Percentiles rank a stretch among this genome's conserved stretches.
Evolutionary conservation across 2,797 vertebrate genomes (phyloP).

Genomic region (Ambastaia sidthimunki): DNA sequence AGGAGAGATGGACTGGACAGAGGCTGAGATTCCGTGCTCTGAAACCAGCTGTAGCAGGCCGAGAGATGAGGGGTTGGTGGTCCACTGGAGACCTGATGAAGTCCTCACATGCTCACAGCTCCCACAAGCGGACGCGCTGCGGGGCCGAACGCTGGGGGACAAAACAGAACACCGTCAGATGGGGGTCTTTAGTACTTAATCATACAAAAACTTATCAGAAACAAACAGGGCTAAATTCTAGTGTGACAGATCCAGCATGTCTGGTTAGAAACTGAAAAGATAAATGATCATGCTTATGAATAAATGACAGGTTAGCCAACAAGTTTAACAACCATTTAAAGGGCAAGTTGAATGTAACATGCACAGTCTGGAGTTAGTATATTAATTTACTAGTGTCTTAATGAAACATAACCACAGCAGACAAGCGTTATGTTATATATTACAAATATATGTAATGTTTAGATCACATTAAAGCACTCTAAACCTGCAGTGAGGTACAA

Average conservation of each 20-base stretch:
- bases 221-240: neutral
- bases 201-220: neutral
- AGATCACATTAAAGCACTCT: neutral
- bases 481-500: constrained; percentile 5
- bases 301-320: neutral
- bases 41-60: constrained; percentile 81
- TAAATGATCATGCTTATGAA: neutral
- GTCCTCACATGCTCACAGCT: constrained; percentile 79
- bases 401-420: neutral
- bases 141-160: constrained; percentile 76
- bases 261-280: neutral
- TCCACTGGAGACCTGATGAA: constrained; percentile 50
- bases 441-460: neutral
- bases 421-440: neutral
- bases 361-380: constrained; percentile 1
- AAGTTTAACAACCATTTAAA: neutral
- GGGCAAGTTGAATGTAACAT: constrained; percentile 7
- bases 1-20: constrained; percentile 37
- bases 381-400: neutral
- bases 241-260: neutral
- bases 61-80: constrained; percentile 54
- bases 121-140: constrained; percentile 81
- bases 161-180: constrained; percentile 3
- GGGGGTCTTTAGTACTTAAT: neutral
- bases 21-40: constrained; percentile 79